These are phyloP conservation scores for Bryconaethiops microstoma DNA, from an alignment of 2,797 vertebrate genomes.

Conservation along the genomic window DNA sequence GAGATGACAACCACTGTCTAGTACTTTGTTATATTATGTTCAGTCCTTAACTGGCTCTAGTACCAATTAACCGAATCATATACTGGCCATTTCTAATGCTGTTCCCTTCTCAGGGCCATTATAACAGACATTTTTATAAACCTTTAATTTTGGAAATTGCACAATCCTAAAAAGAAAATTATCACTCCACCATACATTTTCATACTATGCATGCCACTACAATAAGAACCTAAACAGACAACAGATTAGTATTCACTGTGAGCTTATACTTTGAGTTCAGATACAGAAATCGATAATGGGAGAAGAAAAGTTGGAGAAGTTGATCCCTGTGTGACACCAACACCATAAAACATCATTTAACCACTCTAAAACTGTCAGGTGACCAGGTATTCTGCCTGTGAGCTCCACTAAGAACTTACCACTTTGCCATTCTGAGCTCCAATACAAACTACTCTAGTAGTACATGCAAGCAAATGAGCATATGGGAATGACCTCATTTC, in stretches of 20 bases:
- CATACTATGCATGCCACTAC: no score
- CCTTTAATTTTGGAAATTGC: no score
- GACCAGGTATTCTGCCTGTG: neutral
- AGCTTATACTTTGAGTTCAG: no score
- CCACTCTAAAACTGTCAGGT: neutral
- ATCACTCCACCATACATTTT: no score
- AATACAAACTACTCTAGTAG: conserved; percentile 20
- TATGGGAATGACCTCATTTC: conserved; percentile 39
- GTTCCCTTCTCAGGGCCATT: neutral
- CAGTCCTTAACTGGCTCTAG: neutral
- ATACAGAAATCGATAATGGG: no score
- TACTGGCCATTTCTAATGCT: neutral
- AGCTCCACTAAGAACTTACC: neutral
- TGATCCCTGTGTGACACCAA: neutral
- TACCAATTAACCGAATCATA: neutral
- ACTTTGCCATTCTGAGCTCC: conserved; percentile 18
- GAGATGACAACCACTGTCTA: neutral
- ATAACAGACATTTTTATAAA: neutral
- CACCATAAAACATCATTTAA: neutral
- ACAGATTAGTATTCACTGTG: no score
- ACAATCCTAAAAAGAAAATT: no score
- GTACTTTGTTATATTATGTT: neutral
- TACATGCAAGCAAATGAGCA: neutral
- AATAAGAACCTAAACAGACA: no score
- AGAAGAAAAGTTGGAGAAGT: no score